phyloP scores from a whole-genome alignment of 2,113 vertebrate genomes.

The Etheostoma spectabile region DNA sequence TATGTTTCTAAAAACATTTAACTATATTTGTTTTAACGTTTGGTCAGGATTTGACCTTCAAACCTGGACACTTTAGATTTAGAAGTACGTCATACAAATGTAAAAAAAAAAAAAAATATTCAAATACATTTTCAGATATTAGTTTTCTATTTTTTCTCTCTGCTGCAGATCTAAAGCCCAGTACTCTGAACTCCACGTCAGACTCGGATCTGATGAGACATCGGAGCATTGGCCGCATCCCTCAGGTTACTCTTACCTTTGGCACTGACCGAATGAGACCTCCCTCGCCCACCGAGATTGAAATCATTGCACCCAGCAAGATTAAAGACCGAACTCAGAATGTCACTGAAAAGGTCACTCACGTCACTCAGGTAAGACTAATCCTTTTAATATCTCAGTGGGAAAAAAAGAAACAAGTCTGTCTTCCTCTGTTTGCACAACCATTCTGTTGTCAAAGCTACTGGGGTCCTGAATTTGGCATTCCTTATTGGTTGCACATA shows the following conservation, averaged over 20 bases:
- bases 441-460: background rate
- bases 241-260: constrained; percentile 95
- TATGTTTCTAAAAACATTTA: background rate
- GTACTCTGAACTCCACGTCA: constrained; percentile 89
- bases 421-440: background rate
- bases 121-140: background rate
- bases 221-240: constrained; percentile 90
- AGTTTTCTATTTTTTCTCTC: background rate
- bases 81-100: background rate
- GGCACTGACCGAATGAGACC: constrained; percentile 92
- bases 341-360: constrained; percentile 98
- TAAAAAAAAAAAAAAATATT: background rate
- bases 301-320: constrained; percentile 96
- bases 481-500: background rate
- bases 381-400: background rate
- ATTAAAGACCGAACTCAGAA: constrained; percentile 96
- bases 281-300: constrained; percentile 93
- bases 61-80: background rate
- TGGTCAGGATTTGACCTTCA: background rate
- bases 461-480: background rate
- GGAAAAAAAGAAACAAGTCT: background rate
- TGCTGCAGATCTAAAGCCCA: constrained; percentile 86
- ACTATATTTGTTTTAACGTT: background rate
- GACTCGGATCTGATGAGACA: constrained; percentile 93
- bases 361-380: constrained; percentile 93